A percentile compares a stretch with the other conserved stretches of the same genome.
phyloP scores from a whole-genome alignment of 2,113 vertebrate genomes.

The Typhlomys cinereus region DNA sequence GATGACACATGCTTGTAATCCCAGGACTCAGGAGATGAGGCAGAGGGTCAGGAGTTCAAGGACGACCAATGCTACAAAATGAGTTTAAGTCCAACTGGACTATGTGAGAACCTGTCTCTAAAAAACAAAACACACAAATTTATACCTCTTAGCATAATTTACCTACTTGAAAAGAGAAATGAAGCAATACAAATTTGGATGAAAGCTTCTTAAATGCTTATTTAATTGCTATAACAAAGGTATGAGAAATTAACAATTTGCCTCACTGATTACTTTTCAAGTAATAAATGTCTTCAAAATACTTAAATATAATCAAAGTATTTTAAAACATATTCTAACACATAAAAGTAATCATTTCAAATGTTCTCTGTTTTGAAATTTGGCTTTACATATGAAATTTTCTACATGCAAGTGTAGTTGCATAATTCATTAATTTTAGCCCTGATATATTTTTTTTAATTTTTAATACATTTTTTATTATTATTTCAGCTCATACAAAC shows the following conservation, averaged over 20 bases:
- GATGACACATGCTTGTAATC: background rate
- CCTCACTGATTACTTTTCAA: background rate
- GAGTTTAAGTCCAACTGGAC: background rate
- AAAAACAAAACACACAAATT: background rate
- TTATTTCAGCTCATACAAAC: too few species aligned
- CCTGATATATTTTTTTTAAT: background rate
- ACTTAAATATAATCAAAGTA: background rate
- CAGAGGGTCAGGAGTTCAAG: background rate
- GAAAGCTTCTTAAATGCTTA: background rate
- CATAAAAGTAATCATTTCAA: conserved; percentile 30
- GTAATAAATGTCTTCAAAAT: background rate
- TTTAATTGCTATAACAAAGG: background rate
- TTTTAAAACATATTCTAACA: background rate
- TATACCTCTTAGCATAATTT: background rate
- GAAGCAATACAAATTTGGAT: background rate
- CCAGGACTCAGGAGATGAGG: background rate
- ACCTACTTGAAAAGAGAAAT: conserved; percentile 14
- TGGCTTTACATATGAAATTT: background rate
- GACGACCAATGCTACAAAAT: background rate
- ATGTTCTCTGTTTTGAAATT: background rate
- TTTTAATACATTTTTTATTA: too few species aligned
- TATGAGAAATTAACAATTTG: background rate
- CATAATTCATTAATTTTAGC: background rate
- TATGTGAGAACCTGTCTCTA: background rate
- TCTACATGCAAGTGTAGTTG: background rate